These are phyloP conservation scores for Phylloscopus trochiloides DNA, from an alignment of 2,113 vertebrate genomes.

Conservation along the genomic window DNA sequence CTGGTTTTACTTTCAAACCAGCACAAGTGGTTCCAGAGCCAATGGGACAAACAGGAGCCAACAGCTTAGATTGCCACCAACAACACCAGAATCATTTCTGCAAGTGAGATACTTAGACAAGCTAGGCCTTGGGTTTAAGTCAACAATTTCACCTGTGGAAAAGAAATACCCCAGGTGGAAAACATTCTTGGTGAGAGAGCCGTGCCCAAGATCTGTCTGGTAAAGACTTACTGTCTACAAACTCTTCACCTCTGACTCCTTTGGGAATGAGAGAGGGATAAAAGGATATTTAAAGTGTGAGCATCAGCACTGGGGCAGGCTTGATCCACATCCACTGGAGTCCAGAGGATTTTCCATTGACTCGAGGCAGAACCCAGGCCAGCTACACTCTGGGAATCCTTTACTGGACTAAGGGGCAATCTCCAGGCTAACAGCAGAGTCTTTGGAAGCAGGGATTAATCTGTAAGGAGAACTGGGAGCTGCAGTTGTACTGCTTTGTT, in stretches of 20 bases:
- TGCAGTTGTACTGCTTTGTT: neutral
- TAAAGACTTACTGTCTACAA: neutral
- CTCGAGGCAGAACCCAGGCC: neutral
- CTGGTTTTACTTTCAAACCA: too few species aligned
- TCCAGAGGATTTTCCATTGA: neutral
- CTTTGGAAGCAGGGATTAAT: neutral
- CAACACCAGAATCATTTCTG: neutral
- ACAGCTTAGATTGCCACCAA: neutral
- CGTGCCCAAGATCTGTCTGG: neutral
- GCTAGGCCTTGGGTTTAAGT: neutral
- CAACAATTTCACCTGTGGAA: neutral
- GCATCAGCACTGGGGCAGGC: accelerated
- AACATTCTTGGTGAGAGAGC: neutral
- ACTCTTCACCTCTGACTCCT: neutral
- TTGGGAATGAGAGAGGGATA: neutral
- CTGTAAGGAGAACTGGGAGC: neutral
- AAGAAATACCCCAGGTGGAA: neutral
- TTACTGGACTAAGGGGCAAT: neutral
- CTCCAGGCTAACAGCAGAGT: neutral
- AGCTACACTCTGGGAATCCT: neutral
- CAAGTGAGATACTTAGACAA: neutral
- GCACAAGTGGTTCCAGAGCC: neutral
- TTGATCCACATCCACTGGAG: neutral
- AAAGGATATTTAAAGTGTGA: neutral
- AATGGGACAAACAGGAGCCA: neutral